Base-by-base conservation (phyloP, 1,140 invertebrate genomes). In the Drepana arcuata region DNA sequence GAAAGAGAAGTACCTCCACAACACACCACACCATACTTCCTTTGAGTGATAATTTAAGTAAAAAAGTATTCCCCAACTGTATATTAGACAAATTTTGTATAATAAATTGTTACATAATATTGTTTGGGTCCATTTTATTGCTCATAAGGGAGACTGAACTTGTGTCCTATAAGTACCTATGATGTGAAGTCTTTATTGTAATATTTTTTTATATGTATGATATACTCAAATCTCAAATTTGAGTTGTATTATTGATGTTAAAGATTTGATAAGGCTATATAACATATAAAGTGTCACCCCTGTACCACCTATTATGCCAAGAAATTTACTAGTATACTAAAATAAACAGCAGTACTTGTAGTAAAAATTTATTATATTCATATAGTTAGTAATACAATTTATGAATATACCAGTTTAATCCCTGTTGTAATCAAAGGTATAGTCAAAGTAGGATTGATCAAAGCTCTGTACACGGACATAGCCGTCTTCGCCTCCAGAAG, bases 401-500 rank as follows among this genome's bases (percentile, higher is more conserved):
- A n/a, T n/a, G n/a, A 54, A 81, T 71, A 33, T 25, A 0, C 39
- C 32, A 9, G 14, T 34, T 78, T 49, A 84, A 52, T 85, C 81
- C 41, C 83, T 73, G 44, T 82, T 83, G 48, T 92, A 97, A 86
- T 99, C 96, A 82, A 98, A 97, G 62, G 93, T 92, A 81, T 97
- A 99, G 63, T 99, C 96, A 83, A 95, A 97, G 83, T 99, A 99
- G 14, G 92, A 91, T 69, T 91, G 91, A 88, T 99, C 98, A 81
- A 99, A 99, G 62, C 90, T 91, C 78, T 99, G 96, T 32, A 99
- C 90, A 66, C 97, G 87, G 14, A 99, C 92, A 82, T 97, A 99
- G 88, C 98, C 98, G 81, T 99, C 98, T 87, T 99, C 98, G 68
- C 96, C 98, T 25, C 98, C 98, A 48, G 95, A 97, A 34, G 94